Evolutionary conservation across 92 coral and sea anemone species (phyloP).

Genomic region (Palythoa heliodiscus): DNA sequence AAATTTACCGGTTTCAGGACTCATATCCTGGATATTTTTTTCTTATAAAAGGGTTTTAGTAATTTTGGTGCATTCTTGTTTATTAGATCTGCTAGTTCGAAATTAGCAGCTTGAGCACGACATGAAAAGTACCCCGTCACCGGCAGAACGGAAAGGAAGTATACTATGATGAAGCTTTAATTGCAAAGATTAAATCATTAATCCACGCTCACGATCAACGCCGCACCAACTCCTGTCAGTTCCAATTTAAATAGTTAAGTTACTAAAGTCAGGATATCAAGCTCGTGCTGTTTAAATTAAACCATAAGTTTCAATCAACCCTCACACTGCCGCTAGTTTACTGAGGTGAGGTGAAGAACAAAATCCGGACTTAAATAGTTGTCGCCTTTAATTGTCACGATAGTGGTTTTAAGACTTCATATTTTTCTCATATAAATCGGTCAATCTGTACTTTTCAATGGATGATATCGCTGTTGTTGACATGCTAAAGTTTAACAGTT

Average conservation of each 20-base stretch:
- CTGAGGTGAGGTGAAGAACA: background rate
- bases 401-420: background rate
- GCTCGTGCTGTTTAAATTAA: background rate
- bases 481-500: conserved; percentile 16
- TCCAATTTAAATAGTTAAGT: conserved; percentile 5
- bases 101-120: conserved; percentile 1
- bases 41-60: background rate
- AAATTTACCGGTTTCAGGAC: background rate
- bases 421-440: conserved; percentile 10
- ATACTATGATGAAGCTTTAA: conserved; percentile 23
- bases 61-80: background rate
- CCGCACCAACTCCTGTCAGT: conserved; percentile 8
- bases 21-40: background rate
- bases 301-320: background rate
- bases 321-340: background rate
- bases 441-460: background rate
- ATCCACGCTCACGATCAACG: conserved; percentile 25
- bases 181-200: conserved; percentile 35
- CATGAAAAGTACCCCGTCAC: background rate
- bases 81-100: background rate
- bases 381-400: background rate
- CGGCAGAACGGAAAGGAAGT: conserved; percentile 30
- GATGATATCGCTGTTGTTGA: conserved; percentile 30
- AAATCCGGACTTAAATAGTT: background rate
- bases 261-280: background rate